These are phyloP conservation scores for Bhutanitis thaidina DNA, from an alignment of 2,888 invertebrate species.

Conservation along the genomic window DNA sequence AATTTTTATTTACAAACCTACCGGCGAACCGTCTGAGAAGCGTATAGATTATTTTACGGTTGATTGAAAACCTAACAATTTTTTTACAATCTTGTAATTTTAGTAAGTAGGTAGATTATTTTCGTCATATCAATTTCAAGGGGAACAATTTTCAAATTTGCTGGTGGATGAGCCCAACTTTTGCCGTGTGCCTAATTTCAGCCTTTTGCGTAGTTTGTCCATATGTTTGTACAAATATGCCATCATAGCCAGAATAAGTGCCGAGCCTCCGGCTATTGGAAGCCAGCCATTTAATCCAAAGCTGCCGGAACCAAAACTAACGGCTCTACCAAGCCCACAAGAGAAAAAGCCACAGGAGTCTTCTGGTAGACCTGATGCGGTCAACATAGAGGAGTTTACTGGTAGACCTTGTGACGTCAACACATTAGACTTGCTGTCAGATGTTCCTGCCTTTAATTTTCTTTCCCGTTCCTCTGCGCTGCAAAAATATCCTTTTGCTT, in stretches of 20 bases:
- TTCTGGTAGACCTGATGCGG: not conserved
- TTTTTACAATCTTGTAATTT: no score
- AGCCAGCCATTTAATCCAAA: constrained; percentile 25
- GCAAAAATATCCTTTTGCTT: constrained; percentile 10
- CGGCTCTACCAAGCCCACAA: constrained; percentile 13
- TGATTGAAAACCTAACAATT: no score
- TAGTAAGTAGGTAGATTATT: no score
- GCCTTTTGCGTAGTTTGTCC: constrained; percentile 17
- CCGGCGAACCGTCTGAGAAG: no score
- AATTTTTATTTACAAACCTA: no score
- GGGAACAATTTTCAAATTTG: not conserved
- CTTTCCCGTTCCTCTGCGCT: constrained; percentile 41
- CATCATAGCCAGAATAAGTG: constrained; percentile 23
- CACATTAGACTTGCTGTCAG: not conserved
- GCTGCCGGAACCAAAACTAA: not conserved
- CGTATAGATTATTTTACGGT: no score
- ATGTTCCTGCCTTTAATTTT: not conserved
- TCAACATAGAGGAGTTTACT: not conserved
- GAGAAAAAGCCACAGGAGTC: constrained; percentile 12
- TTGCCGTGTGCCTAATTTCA: not conserved
- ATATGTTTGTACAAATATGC: constrained; percentile 25
- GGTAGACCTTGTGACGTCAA: not conserved
- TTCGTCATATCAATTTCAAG: no score
- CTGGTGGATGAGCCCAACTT: no score
- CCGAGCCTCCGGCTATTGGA: constrained; percentile 28